phyloP scores from a whole-genome alignment of 2,888 invertebrate genomes.

The Polymixis flavicincta region DNA sequence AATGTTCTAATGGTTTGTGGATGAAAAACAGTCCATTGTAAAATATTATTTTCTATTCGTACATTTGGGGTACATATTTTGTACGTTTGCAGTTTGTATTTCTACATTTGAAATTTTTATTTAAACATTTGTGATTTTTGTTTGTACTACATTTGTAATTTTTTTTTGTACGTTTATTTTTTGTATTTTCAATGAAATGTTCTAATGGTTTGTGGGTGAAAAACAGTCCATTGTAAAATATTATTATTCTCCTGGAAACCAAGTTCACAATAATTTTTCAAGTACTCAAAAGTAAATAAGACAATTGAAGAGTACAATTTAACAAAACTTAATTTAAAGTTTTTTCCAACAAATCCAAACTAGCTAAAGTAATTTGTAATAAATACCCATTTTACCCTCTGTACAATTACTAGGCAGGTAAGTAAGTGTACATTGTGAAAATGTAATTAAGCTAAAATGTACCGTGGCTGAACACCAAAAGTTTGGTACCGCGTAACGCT shows the following conservation, averaged over 20 bases:
- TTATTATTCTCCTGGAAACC: neutral
- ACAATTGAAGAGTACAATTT: neutral
- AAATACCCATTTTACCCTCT: constrained; percentile 50
- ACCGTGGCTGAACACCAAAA: constrained; percentile 74
- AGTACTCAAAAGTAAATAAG: neutral
- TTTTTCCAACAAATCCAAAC: constrained; percentile 26
- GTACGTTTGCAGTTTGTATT: neutral
- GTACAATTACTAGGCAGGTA: constrained; percentile 58
- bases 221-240: neutral
- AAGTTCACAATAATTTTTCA: neutral
- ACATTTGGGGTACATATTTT: neutral
- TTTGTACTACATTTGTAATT: no score
- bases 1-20: neutral
- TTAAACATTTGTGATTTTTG: neutral
- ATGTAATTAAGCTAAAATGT: constrained; percentile 82
- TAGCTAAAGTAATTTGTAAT: constrained; percentile 52
- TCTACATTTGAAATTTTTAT: neutral
- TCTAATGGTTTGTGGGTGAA: neutral
- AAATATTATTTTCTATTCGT: neutral
- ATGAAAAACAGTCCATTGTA: neutral
- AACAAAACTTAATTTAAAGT: neutral
- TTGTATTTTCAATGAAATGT: neutral
- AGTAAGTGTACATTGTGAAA: constrained; percentile 67
- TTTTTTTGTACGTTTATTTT: neutral
- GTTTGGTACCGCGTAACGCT: constrained; percentile 75